Evolutionary conservation across 2,113 vertebrate genomes (phyloP).

Genomic region (Mionectes macconnelli): DNA sequence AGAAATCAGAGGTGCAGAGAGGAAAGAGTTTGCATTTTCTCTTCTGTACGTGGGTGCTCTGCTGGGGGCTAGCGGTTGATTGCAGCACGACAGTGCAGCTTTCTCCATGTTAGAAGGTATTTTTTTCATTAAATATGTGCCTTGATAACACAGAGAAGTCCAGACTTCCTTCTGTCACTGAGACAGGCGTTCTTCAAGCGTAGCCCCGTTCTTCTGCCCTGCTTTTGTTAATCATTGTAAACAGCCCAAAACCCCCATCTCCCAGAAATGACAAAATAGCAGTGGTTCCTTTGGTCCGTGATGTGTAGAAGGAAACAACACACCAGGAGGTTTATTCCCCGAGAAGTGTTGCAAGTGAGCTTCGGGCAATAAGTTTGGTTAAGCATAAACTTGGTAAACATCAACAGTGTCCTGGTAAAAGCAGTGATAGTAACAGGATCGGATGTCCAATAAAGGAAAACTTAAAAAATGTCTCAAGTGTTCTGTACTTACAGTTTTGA

Average conservation of each 20-base stretch:
- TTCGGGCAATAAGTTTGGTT: neutral
- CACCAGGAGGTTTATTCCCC: neutral
- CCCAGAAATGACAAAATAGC: neutral
- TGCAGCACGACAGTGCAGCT: neutral
- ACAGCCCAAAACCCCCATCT: neutral
- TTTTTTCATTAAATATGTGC: neutral
- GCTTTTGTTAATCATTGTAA: neutral
- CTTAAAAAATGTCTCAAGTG: neutral
- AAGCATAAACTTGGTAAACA: neutral
- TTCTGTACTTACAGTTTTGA: neutral
- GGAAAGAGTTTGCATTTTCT: neutral
- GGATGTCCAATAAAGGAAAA: neutral
- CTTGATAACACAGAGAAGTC: neutral
- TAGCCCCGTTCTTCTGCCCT: neutral
- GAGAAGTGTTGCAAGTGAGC: neutral
- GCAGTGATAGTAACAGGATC: neutral
- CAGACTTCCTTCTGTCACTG: neutral
- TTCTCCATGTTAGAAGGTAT: neutral
- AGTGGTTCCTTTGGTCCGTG: neutral
- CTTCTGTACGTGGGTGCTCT: neutral
- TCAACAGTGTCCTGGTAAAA: neutral
- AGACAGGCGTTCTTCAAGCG: neutral
- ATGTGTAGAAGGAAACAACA: neutral
- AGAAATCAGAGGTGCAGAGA: neutral
- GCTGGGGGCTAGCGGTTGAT: accelerated